A percentile compares a stretch with the other conserved stretches of the same genome.
Conservation (phyloP, 2,797 vertebrate genomes). For the Neopelma chrysocephalum region DNA sequence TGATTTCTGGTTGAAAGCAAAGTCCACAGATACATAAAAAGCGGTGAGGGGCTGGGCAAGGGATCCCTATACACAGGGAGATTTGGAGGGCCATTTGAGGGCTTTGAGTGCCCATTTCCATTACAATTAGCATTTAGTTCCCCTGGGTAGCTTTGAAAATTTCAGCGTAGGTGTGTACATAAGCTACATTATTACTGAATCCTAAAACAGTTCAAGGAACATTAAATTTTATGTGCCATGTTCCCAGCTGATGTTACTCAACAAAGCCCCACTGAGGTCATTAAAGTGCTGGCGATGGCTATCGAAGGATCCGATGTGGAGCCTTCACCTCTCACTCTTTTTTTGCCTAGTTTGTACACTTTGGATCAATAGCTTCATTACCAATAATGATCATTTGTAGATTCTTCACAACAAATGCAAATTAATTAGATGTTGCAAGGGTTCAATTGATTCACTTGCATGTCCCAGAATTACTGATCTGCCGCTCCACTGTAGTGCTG, state of each 20-base stretch:
- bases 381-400: not conserved
- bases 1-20: not conserved
- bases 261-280: not conserved
- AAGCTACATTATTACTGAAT: constrained; percentile 4
- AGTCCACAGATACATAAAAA: not conserved
- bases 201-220: constrained; percentile 24
- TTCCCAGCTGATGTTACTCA: not conserved
- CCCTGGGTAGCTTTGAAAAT: not conserved
- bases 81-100: not conserved
- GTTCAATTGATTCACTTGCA: not conserved
- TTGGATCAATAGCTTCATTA: not conserved
- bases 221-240: not conserved
- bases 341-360: not conserved
- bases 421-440: constrained; percentile 17
- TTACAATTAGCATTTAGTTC: not conserved
- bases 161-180: not conserved
- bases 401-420: not conserved
- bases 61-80: rapidly evolving
- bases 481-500: not conserved
- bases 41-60: not conserved
- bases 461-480: not conserved
- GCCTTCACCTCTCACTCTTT: not conserved
- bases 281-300: not conserved
- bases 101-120: not conserved
- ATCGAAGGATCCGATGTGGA: not conserved